Evolutionary conservation across 2,113 vertebrate species (phyloP), one percentile per base, ranked within the genome.

Genomic region (Neogobius melanostomus): DNA sequence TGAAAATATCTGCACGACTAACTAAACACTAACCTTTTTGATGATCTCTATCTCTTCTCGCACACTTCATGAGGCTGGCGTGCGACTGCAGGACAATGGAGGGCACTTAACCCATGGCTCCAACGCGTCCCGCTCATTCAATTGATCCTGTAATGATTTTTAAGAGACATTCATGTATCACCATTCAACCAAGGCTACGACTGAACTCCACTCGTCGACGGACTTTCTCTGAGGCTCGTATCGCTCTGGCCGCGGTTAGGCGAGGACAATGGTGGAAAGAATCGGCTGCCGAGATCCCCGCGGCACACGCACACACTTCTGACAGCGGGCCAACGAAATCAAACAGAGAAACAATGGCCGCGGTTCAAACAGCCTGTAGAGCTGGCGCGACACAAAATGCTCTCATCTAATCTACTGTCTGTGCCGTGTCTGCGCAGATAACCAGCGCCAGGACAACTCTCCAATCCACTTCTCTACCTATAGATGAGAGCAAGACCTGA

Each of bases 311-410:
- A 14, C 11, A 50, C 62, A 60, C 12, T 15, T 68, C 12, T 82
- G 47, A 73, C 46, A 2, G 43, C 6, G 50, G 79, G 68, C 81
- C 81, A 83, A 16, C 42, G 51, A 15, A 71, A 65, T 70, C 57
- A 76, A 52, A 78, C 66, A 64, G 42, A 64, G 72, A 73, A 71
- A 69, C 9, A 66, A 65, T 42, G 52, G 65, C 65, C 72, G 28
- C 0, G 10, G 46, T 62, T 84, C 74, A 82, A 71, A 82, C 36
- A 6, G 51, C 15, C 51, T 15, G 44, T 44, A 47, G 11, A 52
- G 42, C 16, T 66, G 66, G 46, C 74, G 68, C 62, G 0, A 57
- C 48, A 28, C 54, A 36, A 43, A 70, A 45, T 28, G 36, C n/a
- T 59, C 36, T 21, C 16, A 56, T 72, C 64, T 68, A 44, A 61